Evolutionary conservation across 2,888 invertebrate species (phyloP), one percentile per base, ranked within the genome.

Genomic region (Conchocele bisecta): DNA sequence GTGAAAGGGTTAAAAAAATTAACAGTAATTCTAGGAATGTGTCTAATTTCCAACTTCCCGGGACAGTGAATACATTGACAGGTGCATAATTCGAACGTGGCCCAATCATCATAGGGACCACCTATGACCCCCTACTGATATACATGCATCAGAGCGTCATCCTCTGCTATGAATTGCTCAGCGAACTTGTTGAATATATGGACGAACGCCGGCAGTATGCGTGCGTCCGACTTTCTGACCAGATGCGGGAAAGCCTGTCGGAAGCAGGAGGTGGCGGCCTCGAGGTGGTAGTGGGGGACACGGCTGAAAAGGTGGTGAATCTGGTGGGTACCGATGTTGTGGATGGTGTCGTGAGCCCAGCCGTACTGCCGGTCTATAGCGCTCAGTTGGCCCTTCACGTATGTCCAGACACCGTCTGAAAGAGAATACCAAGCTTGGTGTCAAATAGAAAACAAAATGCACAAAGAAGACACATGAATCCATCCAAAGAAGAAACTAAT

Each of bases 291-390:
- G 70, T 90, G 90, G 0, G 90, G 90, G 28, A 90, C 82, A 61
- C 82, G 85, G 24, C 89, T 73, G 73, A 89, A 89, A 57, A 89
- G 83, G 75, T 89, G 89, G 69, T 89, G 89, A 64, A 89, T 83
- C 79, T 90, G 89, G 73, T 88, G 87, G 0, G 86, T 88, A 39
- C 89, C 89, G 22, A 89, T 89, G 64, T 78, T 84, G 82, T 90
- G 90, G 57, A 88, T 88, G 56, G 87, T 60, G 59, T 80, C 67
- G 71, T 90, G 88, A 22, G 86, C 87, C 82, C 84, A 82, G 22
- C 90, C 90, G 70, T 90, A 90, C 66, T 87, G 57, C n/a, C 90
- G 81, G 72, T 90, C 90, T 3, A 90, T 81, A 3, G 89, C 86
- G 46, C 87, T 87, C 33, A 90, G 82, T 72, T 89, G 89, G n/a